phyloP scores from a whole-genome alignment of 30 jellyfish, hydroid and myxozoan genomes.

The Hydractinia echinata region DNA sequence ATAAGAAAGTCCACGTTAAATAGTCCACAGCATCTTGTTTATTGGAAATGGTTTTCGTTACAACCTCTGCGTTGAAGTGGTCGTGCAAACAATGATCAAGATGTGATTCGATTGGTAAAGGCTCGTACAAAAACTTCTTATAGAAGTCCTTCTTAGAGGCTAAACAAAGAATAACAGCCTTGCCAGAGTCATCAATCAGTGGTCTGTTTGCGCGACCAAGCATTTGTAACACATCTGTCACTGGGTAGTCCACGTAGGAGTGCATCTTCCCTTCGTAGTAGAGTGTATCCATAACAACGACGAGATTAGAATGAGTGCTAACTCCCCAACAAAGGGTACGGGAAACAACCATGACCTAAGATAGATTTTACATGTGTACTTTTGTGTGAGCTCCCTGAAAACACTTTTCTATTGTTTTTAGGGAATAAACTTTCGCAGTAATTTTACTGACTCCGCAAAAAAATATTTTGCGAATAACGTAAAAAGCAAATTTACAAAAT shows the following conservation, averaged over 20 bases:
- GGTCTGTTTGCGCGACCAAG: slow-evolving; percentile 91
- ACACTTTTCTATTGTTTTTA: not conserved
- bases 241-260: slow-evolving; percentile 91
- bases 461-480: not conserved
- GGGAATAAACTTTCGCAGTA: not conserved
- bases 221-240: slow-evolving; percentile 96
- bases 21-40: slow-evolving; percentile 99
- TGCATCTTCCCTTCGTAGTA: slow-evolving; percentile 92
- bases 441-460: not conserved
- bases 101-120: slow-evolving; percentile 97
- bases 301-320: slow-evolving; percentile 68
- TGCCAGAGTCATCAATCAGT: slow-evolving; percentile 80
- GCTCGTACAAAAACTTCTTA: slow-evolving; percentile 87
- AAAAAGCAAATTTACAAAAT: not conserved
- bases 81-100: slow-evolving; percentile 98
- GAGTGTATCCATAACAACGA: slow-evolving; percentile 82
- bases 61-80: slow-evolving; percentile 99
- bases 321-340: slow-evolving; percentile 93
- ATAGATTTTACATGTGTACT: not conserved
- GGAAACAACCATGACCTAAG: slow-evolving; percentile 76
- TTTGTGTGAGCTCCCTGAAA: no score
- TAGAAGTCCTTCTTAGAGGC: slow-evolving; percentile 86
- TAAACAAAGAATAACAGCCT: slow-evolving; percentile 77
- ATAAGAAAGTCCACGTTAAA: slow-evolving; percentile 95
- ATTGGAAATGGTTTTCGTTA: slow-evolving; percentile 93